Percentiles rank a stretch among this genome's conserved stretches.
phyloP scores from a whole-genome alignment of 2,113 vertebrate genomes.

The Indicator indicator region DNA sequence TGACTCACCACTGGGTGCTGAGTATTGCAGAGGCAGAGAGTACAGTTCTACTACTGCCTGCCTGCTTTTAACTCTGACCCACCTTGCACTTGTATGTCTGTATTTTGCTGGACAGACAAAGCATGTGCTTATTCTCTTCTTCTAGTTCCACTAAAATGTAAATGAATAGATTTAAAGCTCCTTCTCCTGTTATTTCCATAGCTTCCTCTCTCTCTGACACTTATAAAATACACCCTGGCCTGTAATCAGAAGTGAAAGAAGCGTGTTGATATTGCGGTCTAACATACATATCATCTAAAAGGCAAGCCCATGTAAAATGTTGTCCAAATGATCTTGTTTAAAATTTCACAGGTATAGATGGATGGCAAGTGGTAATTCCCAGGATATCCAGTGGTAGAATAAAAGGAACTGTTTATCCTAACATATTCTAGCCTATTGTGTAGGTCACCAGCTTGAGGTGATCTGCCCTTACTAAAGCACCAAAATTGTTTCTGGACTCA shows the following conservation, averaged over 20 bases:
- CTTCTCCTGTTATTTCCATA: background rate
- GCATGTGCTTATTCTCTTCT: background rate
- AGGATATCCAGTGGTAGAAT: background rate
- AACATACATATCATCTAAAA: background rate
- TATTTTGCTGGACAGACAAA: background rate
- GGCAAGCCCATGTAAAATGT: background rate
- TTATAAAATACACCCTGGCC: background rate
- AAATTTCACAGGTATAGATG: background rate
- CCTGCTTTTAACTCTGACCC: background rate
- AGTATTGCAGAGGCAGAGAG: background rate
- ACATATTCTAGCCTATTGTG: background rate
- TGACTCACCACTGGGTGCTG: rapidly evolving
- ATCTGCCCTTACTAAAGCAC: background rate
- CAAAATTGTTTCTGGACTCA: background rate
- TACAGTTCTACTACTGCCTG: background rate
- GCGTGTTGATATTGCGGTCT: background rate
- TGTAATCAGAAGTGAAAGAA: background rate
- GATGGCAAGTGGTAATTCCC: background rate
- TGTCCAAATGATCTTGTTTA: background rate
- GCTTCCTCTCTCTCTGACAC: background rate
- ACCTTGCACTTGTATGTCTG: background rate
- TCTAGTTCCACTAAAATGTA: background rate
- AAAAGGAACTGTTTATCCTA: background rate
- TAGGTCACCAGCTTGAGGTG: background rate
- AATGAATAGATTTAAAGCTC: background rate